These are phyloP conservation scores for Pterois miles DNA, from an alignment of 2,797 vertebrate genomes.

Conservation along the genomic window DNA sequence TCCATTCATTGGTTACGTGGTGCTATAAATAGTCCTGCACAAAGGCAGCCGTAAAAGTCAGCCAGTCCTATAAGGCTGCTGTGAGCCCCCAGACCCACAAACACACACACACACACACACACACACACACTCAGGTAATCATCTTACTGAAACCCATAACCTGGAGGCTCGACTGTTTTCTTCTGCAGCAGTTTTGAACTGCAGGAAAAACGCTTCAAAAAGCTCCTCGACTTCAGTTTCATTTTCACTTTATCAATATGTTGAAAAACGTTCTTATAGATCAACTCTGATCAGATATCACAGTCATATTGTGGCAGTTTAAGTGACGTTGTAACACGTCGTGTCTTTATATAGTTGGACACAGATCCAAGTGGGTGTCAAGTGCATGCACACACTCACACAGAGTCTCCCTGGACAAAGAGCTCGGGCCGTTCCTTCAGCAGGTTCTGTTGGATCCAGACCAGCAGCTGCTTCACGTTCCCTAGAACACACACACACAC, in stretches of 20 bases:
- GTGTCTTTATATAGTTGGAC: neutral
- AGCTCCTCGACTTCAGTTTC: neutral
- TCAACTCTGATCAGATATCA: neutral
- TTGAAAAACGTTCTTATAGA: neutral
- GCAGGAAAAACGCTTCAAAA: slow-evolving; percentile 8
- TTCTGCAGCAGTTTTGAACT: slow-evolving; percentile 7
- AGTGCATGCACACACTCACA: slow-evolving; percentile 87
- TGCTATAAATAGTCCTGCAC: slow-evolving; percentile 79
- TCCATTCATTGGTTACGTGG: slow-evolving; percentile 66
- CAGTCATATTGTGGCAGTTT: neutral
- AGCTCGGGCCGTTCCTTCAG: slow-evolving; percentile 94
- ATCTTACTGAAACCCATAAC: slow-evolving; percentile 53
- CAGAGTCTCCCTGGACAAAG: slow-evolving; percentile 95
- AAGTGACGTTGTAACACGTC: neutral
- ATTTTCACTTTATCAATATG: neutral
- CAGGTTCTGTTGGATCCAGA: slow-evolving; percentile 95
- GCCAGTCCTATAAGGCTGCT: slow-evolving; percentile 66
- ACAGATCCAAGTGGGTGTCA: slow-evolving; percentile 62
- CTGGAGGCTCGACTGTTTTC: slow-evolving; percentile 20
- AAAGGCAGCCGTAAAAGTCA: slow-evolving; percentile 81
- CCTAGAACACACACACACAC: slow-evolving; percentile 79
- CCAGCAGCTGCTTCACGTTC: slow-evolving; percentile 94
- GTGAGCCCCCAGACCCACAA: slow-evolving; percentile 34
- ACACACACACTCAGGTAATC: slow-evolving; percentile 47
- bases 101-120: slow-evolving; percentile 18